Conservation (phyloP, 2,113 vertebrate genomes). For the Pterocles orientalis region DNA sequence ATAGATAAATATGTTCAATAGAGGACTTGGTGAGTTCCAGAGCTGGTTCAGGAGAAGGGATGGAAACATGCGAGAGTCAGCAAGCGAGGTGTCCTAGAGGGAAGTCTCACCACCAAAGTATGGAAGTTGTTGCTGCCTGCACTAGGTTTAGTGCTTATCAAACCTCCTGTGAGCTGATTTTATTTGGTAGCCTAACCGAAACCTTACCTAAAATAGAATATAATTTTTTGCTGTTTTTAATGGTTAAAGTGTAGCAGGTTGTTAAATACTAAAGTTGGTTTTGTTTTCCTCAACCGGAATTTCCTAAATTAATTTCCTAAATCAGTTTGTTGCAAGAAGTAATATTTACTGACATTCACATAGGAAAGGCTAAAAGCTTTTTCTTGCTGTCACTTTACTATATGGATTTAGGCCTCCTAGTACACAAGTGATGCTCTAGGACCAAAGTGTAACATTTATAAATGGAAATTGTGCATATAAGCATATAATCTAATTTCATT, state of each 20-base stretch:
- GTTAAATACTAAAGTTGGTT: neutral
- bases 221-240: neutral
- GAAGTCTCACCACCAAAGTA: neutral
- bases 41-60: neutral
- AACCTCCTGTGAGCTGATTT: neutral
- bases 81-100: neutral
- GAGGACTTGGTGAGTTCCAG: neutral
- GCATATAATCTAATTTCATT: neutral
- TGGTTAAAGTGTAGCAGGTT: neutral
- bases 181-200: neutral
- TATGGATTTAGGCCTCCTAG: neutral
- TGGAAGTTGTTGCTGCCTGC: neutral
- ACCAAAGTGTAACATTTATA: neutral
- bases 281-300: neutral
- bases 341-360: rapidly evolving
- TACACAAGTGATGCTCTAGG: neutral
- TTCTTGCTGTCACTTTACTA: neutral
- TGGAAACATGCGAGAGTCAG: neutral
- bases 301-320: neutral
- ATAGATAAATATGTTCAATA: neutral
- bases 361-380: neutral
- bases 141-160: neutral
- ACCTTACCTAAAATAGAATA: rapidly evolving
- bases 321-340: neutral
- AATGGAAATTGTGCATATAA: neutral